These are phyloP conservation scores for Rhea pennata DNA, from an alignment of 2,113 vertebrate genomes.

Conservation along the genomic window DNA sequence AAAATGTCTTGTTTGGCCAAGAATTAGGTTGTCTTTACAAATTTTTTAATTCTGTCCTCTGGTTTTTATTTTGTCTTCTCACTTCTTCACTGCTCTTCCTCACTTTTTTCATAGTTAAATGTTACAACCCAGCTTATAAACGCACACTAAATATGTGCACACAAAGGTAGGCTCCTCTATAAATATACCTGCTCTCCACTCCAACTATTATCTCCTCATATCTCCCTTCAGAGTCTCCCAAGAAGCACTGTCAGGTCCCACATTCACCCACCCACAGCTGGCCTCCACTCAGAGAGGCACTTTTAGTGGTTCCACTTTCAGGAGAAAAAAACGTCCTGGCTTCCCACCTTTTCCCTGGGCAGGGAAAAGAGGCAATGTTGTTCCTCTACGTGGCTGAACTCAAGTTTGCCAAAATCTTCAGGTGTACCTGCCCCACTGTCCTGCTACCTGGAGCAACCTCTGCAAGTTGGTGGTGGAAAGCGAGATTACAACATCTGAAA, in stretches of 20 bases:
- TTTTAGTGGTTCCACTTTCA: not conserved
- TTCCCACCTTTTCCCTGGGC: not conserved
- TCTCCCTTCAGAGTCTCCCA: not conserved
- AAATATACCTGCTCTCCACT: not conserved
- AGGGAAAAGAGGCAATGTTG: not conserved
- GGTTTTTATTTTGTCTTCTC: not conserved
- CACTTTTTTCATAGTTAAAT: not conserved
- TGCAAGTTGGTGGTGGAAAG: not conserved
- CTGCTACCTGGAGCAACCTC: not conserved
- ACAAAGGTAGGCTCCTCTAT: not conserved
- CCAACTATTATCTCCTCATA: not conserved
- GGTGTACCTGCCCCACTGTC: not conserved
- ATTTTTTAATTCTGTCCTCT: not conserved
- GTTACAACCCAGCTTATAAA: not conserved
- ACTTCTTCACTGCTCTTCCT: not conserved
- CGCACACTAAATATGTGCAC: not conserved
- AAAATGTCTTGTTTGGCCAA: not conserved
- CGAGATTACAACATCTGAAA: not conserved
- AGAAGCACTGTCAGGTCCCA: no score
- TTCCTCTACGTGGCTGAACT: not conserved
- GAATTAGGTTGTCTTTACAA: not conserved
- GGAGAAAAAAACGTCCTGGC: not conserved
- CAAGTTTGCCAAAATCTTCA: not conserved
- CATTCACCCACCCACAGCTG: not conserved
- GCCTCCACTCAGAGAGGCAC: not conserved